Percentiles rank a stretch among this genome's conserved stretches.
Conservation (phyloP, 2,797 vertebrate species). For the Pogonophryne albipinna region DNA sequence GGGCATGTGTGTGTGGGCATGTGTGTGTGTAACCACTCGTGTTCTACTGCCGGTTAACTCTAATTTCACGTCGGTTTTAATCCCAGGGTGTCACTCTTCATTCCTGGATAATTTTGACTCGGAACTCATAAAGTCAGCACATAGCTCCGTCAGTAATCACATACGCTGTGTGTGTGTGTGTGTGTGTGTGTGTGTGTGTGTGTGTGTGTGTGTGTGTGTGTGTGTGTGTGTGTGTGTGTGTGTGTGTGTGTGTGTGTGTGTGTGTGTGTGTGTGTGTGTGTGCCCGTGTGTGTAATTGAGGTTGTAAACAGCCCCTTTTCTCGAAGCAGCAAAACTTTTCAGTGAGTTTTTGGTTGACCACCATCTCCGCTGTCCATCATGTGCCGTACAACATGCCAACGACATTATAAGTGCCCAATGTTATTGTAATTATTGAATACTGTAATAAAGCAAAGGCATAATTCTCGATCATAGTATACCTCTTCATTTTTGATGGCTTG, state of each 20-base stretch:
- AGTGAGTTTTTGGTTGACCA: slow-evolving; percentile 41
- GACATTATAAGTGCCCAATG: neutral
- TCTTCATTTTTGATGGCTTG: neutral
- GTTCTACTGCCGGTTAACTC: slow-evolving; percentile 63
- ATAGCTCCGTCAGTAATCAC: slow-evolving; percentile 62
- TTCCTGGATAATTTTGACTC: slow-evolving; percentile 72
- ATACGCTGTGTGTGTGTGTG: slow-evolving; percentile 42
- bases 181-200: slow-evolving; percentile 48
- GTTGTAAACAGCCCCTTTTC: slow-evolving; percentile 56
- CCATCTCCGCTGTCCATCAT: slow-evolving; percentile 32
- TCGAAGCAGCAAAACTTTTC: slow-evolving; percentile 48
- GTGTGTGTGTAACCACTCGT: slow-evolving; percentile 15
- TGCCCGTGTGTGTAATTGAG: slow-evolving; percentile 12
- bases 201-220: slow-evolving; percentile 42
- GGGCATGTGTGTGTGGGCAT: neutral
- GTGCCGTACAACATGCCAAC: slow-evolving; percentile 2
- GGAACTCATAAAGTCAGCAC: slow-evolving; percentile 72
- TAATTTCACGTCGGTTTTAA: slow-evolving; percentile 77
- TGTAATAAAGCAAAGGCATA: slow-evolving; percentile 1
- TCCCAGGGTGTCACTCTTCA: slow-evolving; percentile 74
- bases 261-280: slow-evolving; percentile 35
- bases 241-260: slow-evolving; percentile 11
- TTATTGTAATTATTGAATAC: slow-evolving; percentile 21
- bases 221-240: slow-evolving; percentile 45
- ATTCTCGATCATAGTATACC: slow-evolving; percentile 16